Conservation (phyloP, 2,113 vertebrate genomes). For the Hippopotamus amphibius region DNA sequence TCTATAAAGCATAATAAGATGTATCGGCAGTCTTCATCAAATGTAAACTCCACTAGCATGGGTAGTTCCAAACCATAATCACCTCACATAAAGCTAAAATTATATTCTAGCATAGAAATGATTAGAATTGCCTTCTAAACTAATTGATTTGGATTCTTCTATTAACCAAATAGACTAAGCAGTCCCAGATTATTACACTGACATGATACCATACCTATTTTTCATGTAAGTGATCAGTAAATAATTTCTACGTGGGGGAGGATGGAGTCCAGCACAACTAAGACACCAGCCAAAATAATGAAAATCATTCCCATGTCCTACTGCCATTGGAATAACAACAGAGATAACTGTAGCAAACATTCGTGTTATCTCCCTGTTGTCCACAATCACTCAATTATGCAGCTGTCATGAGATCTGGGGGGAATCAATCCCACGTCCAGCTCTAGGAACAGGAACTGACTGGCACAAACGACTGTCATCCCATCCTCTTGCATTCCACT, state of each 20-base stretch:
- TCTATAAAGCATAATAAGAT: slow-evolving; percentile 9
- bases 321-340: neutral
- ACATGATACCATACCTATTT: neutral
- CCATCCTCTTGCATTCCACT: neutral
- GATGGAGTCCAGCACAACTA: neutral
- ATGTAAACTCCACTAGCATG: neutral
- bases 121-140: neutral
- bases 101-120: neutral
- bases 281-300: neutral
- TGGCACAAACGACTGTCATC: neutral
- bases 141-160: neutral
- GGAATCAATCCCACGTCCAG: neutral
- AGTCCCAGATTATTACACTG: neutral
- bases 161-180: neutral
- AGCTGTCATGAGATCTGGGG: neutral
- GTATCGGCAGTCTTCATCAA: slow-evolving; percentile 2
- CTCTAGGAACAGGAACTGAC: neutral
- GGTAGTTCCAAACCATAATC: slow-evolving; percentile 44
- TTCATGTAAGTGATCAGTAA: neutral
- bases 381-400: neutral
- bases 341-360: neutral
- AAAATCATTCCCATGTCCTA: neutral
- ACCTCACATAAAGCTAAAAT: slow-evolving; percentile 30
- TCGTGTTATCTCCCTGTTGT: neutral
- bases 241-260: neutral